A percentile compares a stretch with the other conserved stretches of the same genome.
Evolutionary conservation across 2,113 vertebrate species (phyloP).

Genomic region (Hipposideros armiger): DNA sequence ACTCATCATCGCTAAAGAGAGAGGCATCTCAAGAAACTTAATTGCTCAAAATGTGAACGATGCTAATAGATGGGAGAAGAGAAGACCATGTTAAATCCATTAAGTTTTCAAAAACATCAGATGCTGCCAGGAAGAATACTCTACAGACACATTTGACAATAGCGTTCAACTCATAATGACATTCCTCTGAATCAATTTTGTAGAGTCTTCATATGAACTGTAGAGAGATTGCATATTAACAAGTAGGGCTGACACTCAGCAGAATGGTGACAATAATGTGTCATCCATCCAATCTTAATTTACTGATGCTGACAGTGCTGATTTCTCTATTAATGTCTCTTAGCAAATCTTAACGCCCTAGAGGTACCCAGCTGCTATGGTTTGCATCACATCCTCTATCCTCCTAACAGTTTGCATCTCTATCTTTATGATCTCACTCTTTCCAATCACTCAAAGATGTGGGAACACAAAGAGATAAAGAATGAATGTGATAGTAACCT

Average conservation of each 20-base stretch:
- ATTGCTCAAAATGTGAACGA: constrained; percentile 80
- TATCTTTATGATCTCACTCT: not conserved
- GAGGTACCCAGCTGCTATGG: not conserved
- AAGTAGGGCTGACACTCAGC: constrained; percentile 25
- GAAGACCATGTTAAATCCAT: constrained; percentile 74
- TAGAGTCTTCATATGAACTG: constrained; percentile 49
- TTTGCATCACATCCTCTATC: not conserved
- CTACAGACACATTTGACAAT: constrained; percentile 70
- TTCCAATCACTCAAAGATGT: not conserved
- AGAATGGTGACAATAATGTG: constrained; percentile 27
- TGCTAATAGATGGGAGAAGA: constrained; percentile 78
- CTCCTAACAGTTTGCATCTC: not conserved
- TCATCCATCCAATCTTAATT: constrained; percentile 26
- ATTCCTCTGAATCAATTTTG: constrained; percentile 76
- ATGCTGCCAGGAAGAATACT: constrained; percentile 77
- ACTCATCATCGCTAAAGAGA: constrained; percentile 77
- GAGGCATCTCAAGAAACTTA: constrained; percentile 79
- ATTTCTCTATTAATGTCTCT: not conserved
- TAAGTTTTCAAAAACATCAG: constrained; percentile 81
- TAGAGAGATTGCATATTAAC: constrained; percentile 62
- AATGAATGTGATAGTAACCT: not conserved
- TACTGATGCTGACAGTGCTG: not conserved
- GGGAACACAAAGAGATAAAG: not conserved
- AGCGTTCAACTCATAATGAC: constrained; percentile 72
- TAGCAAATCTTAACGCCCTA: not conserved